Percentiles rank a stretch among this genome's conserved stretches.
These are phyloP conservation scores for Trididemnum clinides DNA, from an alignment of 23 tunicate genomes.

Conservation along the genomic window DNA sequence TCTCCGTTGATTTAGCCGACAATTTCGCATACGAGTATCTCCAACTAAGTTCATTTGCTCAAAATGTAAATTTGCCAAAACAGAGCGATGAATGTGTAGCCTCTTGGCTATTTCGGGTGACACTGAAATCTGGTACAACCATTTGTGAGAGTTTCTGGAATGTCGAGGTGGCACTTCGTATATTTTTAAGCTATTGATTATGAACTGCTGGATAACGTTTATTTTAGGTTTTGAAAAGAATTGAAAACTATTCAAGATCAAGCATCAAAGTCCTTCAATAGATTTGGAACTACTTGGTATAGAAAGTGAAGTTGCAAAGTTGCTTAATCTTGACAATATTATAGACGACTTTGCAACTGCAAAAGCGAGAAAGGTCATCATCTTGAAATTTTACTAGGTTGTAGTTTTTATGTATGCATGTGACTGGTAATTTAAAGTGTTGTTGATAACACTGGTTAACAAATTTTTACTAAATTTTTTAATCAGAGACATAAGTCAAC, in stretches of 20 bases:
- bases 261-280: not conserved
- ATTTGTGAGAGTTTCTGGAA: not conserved
- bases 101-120: no score
- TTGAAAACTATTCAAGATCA: not conserved
- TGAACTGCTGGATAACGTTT: not conserved
- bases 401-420: not conserved
- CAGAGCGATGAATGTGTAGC: no score
- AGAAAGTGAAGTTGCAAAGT: not conserved
- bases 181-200: not conserved
- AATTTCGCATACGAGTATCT: constrained; percentile 5
- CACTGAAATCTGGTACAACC: no score
- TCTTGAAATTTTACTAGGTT: not conserved
- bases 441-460: no score
- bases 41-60: not conserved
- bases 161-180: not conserved
- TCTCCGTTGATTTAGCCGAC: not conserved
- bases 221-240: not conserved
- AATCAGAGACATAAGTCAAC: no score
- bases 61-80: no score
- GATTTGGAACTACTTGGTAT: not conserved
- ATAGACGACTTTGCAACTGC: not conserved
- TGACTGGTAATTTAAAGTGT: no score
- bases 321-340: not conserved
- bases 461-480: no score
- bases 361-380: not conserved